A percentile compares a stretch with the other conserved stretches of the same genome.
Evolutionary conservation across 2,113 vertebrate genomes (phyloP).

Genomic region (Ciconia stormi): DNA sequence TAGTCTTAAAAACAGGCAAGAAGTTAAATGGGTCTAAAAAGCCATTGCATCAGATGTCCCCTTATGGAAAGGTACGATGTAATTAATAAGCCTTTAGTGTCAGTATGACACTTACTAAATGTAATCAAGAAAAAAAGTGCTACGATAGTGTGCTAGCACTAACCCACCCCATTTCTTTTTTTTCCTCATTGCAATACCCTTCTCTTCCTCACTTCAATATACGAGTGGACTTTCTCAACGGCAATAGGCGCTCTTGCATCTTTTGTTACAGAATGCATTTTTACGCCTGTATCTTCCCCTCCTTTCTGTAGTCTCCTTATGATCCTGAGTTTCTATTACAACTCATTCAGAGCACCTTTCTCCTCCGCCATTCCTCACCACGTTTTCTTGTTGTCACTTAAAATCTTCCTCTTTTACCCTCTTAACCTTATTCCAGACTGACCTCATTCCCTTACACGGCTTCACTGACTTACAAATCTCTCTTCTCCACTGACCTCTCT

Average conservation of each 20-base stretch:
- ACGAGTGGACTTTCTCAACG: not conserved
- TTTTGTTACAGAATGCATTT: not conserved
- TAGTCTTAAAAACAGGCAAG: not conserved
- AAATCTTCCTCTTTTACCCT: slow-evolving; percentile 34
- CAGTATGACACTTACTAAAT: not conserved
- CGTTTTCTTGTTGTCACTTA: not conserved
- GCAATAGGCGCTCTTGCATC: accelerated
- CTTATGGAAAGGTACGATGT: not conserved
- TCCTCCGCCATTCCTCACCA: not conserved
- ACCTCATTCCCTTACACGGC: slow-evolving; percentile 32
- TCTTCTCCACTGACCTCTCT: slow-evolving; percentile 51
- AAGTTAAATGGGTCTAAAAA: not conserved
- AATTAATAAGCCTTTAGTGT: not conserved
- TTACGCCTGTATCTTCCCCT: not conserved
- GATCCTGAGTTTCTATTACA: not conserved
- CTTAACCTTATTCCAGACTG: slow-evolving; percentile 53
- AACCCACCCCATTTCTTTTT: not conserved
- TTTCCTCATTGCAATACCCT: not conserved
- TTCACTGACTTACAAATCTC: slow-evolving; percentile 46
- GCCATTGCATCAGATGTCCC: not conserved
- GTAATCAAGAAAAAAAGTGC: not conserved
- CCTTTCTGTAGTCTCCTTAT: not conserved
- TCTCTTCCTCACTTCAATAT: not conserved
- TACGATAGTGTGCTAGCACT: not conserved
- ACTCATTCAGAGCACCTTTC: not conserved